phyloP scores from a whole-genome alignment of 2,888 invertebrate genomes.

The Rotaria socialis region DNA sequence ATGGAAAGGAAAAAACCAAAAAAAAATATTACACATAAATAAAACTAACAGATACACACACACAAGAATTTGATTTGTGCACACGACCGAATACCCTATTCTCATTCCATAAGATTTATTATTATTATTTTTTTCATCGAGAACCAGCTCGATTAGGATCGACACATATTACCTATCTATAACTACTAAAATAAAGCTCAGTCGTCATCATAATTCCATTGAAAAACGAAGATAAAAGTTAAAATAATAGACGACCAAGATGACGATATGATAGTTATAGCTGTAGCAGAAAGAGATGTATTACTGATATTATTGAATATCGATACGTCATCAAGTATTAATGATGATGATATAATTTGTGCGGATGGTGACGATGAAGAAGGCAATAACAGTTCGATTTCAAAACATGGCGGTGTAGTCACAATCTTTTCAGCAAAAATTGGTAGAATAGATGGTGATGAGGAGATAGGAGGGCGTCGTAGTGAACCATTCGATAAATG shows the following conservation, averaged over 20 bases:
- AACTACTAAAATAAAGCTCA: neutral
- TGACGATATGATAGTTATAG: neutral
- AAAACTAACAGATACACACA: conserved; percentile 7
- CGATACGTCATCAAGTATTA: neutral
- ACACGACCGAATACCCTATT: neutral
- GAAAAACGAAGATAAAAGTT: neutral
- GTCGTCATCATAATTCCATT: neutral
- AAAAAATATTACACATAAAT: conserved; percentile 1
- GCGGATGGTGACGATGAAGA: neutral
- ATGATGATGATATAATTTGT: neutral
- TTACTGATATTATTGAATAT: neutral
- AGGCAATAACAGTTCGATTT: neutral
- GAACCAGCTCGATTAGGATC: conserved; percentile 1
- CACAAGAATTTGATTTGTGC: neutral
- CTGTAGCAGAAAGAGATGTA: neutral
- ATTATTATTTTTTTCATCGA: neutral
- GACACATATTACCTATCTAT: conserved; percentile 6
- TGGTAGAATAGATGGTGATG: neutral
- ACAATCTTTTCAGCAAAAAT: neutral
- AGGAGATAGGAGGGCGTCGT: neutral
- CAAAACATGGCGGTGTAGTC: conserved; percentile 5
- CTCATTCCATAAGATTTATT: neutral
- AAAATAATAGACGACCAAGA: neutral
- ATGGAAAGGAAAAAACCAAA: neutral
- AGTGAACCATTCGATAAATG: neutral